Evolutionary conservation across 2,797 vertebrate genomes (phyloP).

Genomic region (Alfaro cultratus): DNA sequence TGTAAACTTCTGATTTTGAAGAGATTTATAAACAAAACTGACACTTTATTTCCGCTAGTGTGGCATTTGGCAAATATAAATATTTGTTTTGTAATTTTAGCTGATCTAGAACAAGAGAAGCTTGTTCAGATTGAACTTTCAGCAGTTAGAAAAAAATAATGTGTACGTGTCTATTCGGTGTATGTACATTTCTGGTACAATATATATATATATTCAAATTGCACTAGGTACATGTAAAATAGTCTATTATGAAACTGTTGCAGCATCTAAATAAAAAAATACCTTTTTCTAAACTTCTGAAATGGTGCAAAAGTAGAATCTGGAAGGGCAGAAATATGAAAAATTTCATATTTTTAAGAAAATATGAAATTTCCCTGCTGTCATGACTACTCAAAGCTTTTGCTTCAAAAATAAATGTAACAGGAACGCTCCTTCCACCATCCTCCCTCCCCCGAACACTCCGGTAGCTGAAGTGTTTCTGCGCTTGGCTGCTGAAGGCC

Average conservation of each 20-base stretch:
- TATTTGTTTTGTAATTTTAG: background rate
- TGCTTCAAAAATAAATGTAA: slow-evolving; percentile 21
- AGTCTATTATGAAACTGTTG: background rate
- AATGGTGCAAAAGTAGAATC: slow-evolving; percentile 4
- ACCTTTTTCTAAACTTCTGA: background rate
- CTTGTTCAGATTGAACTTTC: background rate
- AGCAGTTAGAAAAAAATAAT: background rate
- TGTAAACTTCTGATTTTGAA: background rate
- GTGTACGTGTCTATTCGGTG: background rate
- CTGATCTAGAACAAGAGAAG: background rate
- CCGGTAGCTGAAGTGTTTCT: slow-evolving; percentile 43
- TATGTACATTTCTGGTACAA: background rate
- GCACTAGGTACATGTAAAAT: background rate
- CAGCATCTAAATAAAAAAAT: background rate
- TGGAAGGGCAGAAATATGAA: background rate
- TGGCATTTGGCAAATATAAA: background rate
- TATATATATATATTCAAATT: too few species aligned
- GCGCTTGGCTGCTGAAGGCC: slow-evolving; percentile 73
- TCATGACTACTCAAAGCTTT: slow-evolving; percentile 16
- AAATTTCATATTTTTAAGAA: background rate
- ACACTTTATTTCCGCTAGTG: background rate
- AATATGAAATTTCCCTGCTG: slow-evolving; percentile 1
- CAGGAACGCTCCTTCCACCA: slow-evolving; percentile 22
- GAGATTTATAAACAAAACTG: background rate
- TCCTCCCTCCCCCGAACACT: slow-evolving; percentile 38